Percentiles rank a stretch among this genome's conserved stretches.
These are phyloP conservation scores for Protomyctophum bolini DNA, from an alignment of 2,113 vertebrate species.

Conservation along the genomic window DNA sequence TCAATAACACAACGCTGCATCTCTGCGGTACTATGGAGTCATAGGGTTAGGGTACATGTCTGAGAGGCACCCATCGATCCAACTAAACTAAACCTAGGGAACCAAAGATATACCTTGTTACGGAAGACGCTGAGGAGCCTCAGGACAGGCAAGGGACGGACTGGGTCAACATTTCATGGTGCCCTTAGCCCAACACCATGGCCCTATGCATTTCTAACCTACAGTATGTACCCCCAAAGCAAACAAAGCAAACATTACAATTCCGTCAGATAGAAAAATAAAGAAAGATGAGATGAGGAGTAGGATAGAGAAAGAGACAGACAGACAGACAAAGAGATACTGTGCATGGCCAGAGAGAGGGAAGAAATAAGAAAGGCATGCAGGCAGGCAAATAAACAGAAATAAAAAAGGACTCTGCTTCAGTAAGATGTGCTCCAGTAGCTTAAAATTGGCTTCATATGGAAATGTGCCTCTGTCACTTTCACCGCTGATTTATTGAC, in stretches of 20 bases:
- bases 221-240: conserved; percentile 31
- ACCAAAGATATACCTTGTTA: conserved; percentile 14
- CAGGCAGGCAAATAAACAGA: not conserved
- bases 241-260: conserved; percentile 51
- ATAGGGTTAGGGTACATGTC: not conserved
- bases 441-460: conserved; percentile 42
- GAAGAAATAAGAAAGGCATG: conserved; percentile 3
- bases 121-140: conserved; percentile 19
- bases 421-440: conserved; percentile 60
- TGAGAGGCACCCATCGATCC: conserved; percentile 30
- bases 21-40: conserved; percentile 2
- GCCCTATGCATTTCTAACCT: conserved; percentile 59
- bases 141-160: conserved; percentile 24
- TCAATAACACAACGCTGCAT: conserved; percentile 4
- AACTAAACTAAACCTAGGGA: conserved; percentile 17
- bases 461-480: conserved; percentile 43
- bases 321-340: not conserved
- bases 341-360: not conserved
- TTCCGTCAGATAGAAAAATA: conserved; percentile 24
- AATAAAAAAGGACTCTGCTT: conserved; percentile 21
- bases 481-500: conserved; percentile 42
- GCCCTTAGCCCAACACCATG: conserved; percentile 20
- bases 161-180: conserved; percentile 28
- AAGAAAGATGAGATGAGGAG: conserved; percentile 1
- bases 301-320: conserved; percentile 26